Conservation (phyloP, 2,888 invertebrate genomes). For the Polymixis flavicincta region DNA sequence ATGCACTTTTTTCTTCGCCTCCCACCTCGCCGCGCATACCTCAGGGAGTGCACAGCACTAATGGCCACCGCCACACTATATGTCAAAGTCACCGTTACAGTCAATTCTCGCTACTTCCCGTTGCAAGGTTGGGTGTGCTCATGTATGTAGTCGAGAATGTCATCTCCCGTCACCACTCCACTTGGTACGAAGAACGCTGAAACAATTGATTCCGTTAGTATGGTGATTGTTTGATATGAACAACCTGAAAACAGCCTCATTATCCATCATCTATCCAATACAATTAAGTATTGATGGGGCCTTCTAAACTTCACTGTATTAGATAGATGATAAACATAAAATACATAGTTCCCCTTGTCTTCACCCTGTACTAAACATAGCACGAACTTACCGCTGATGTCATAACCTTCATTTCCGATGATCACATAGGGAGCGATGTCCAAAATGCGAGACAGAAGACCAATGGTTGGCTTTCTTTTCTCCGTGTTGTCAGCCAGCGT, state of each 20-base stretch:
- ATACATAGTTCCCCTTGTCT: neutral
- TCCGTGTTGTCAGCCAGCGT: slow-evolving; percentile 79
- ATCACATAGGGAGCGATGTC: slow-evolving; percentile 94
- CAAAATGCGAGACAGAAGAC: slow-evolving; percentile 93
- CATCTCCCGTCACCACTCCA: slow-evolving; percentile 63
- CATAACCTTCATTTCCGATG: slow-evolving; percentile 78
- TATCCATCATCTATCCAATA: too few relatives aligned
- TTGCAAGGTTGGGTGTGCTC: slow-evolving; percentile 45
- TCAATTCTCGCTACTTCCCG: neutral
- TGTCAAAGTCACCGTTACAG: too few relatives aligned
- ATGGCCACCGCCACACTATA: too few relatives aligned
- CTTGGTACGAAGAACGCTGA: slow-evolving; percentile 62
- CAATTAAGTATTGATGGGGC: neutral
- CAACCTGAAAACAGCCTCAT: neutral
- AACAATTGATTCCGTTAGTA: slow-evolving; percentile 36
- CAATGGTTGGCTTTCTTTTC: slow-evolving; percentile 88
- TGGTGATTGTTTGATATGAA: neutral
- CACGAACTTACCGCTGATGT: slow-evolving; percentile 36
- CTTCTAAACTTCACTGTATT: neutral
- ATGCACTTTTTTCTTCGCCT: too few relatives aligned
- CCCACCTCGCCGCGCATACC: too few relatives aligned
- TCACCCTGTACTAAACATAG: neutral
- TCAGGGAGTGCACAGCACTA: too few relatives aligned
- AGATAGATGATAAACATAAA: too few relatives aligned
- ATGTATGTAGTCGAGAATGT: slow-evolving; percentile 65